Evolutionary conservation across 1,140 invertebrate species (phyloP).

Genomic region (Zophobas morio): DNA sequence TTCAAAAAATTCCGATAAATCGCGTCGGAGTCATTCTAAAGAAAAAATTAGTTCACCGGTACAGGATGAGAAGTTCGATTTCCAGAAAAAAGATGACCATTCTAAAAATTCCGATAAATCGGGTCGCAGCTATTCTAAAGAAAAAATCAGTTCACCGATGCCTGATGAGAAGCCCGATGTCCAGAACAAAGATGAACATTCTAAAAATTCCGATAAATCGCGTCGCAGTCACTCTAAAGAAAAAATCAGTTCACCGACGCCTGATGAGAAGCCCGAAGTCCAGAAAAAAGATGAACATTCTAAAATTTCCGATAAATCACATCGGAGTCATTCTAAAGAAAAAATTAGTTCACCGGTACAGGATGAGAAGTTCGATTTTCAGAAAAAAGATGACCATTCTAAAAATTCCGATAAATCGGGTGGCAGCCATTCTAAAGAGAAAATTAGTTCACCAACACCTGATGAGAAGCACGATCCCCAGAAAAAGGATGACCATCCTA

Average conservation of each 20-base stretch:
- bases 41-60: too few species aligned
- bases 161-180: background rate
- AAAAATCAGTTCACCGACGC: background rate
- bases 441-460: too few species aligned
- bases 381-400: too few species aligned
- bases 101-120: background rate
- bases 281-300: background rate
- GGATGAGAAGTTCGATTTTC: too few species aligned
- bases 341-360: background rate
- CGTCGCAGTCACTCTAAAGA: constrained; percentile 35
- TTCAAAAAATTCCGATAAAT: too few species aligned
- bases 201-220: background rate
- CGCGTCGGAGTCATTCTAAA: too few species aligned
- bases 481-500: background rate
- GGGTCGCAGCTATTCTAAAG: background rate
- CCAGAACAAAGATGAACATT: background rate
- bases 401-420: too few species aligned
- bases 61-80: too few species aligned
- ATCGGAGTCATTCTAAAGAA: constrained; percentile 38
- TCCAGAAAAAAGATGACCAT: background rate
- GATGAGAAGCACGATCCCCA: background rate
- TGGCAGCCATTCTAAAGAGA: too few species aligned
- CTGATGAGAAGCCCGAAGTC: background rate
- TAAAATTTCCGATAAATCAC: background rate
- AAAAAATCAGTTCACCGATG: background rate